Evolutionary conservation across 2,797 vertebrate genomes (phyloP).

Genomic region (Molossus alvarezi): DNA sequence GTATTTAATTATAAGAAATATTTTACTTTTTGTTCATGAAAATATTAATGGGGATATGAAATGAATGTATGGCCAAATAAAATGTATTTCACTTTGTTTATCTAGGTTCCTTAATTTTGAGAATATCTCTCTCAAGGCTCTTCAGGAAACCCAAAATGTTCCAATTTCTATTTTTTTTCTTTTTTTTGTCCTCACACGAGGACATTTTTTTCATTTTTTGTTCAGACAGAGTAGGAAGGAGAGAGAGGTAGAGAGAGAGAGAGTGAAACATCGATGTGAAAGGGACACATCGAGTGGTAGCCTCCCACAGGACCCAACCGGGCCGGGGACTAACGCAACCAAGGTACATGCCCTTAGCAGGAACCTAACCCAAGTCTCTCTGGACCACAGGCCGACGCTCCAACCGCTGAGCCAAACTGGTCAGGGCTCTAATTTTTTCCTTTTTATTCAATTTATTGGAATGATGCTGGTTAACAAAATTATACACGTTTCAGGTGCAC

Average conservation of each 20-base stretch:
- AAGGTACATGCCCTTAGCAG: too few species aligned
- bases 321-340: too few species aligned
- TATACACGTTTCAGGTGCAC: neutral
- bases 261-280: too few species aligned
- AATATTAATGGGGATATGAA: constrained; percentile 60
- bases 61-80: constrained; percentile 63
- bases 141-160: constrained; percentile 73
- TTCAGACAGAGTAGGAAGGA: too few species aligned
- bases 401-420: too few species aligned
- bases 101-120: constrained; percentile 77
- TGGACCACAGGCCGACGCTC: too few species aligned
- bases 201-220: too few species aligned
- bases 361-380: too few species aligned
- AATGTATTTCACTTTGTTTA: constrained; percentile 75
- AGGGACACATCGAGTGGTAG: too few species aligned
- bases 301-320: too few species aligned
- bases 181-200: neutral
- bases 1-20: constrained; percentile 68
- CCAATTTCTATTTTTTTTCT: constrained; percentile 54
- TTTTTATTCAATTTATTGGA: neutral
- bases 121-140: constrained; percentile 28
- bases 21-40: constrained; percentile 63
- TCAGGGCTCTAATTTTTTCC: neutral
- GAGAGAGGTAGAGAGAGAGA: too few species aligned
- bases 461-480: neutral